Evolutionary conservation across 2,888 invertebrate species (phyloP), one percentile per base, ranked within the genome.

Genomic region (Drosophila testacea): DNA sequence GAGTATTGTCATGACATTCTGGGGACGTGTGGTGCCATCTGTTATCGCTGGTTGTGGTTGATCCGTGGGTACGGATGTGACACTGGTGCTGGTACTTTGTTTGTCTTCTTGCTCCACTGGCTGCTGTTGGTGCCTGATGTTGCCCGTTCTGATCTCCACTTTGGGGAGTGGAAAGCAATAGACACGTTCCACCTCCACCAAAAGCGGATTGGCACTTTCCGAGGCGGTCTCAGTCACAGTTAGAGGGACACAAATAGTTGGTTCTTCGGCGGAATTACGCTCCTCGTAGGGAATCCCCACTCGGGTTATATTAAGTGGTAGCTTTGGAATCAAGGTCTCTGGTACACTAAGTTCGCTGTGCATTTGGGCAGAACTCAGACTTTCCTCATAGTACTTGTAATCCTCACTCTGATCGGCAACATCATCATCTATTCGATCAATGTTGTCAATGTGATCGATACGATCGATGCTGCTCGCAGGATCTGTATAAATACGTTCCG

Each of bases 151-250:
- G n/a, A 89, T 69, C 55, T 86, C 81, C 22, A 89, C 77, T n/a
- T 88, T 79, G 39, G 91, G 91, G 67, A 89, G 71, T 0, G 91
- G 90, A 32, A 90, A 90, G 63, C 91, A 90, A 56, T 89, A 90
- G 61, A 90, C 74, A 6, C 91, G 82, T 63, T 90, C 90, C 2
- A 91, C 84, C 22, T 88, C 84, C 4, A 90, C 77, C 5, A 79
- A 36, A 10, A 86, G 34, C 0, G 86, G 69, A 27, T 57, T 57
- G 10, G 62, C 52, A 13, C 77, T 83, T 4, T 89, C 79, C 16
- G 85, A 66, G 30, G 86, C 82, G 4, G 79, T 77, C 67, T 91
- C 91, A 0, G 74, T 71, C 2, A 91, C 90, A 0, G 87, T 85
- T 0, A 91, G 75, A 0, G 91, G 91, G 0, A 91, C 91, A 60